Evolutionary conservation across 1,140 invertebrate genomes (phyloP), one percentile per base, ranked within the genome.

Genomic region (Spodoptera frugiperda): DNA sequence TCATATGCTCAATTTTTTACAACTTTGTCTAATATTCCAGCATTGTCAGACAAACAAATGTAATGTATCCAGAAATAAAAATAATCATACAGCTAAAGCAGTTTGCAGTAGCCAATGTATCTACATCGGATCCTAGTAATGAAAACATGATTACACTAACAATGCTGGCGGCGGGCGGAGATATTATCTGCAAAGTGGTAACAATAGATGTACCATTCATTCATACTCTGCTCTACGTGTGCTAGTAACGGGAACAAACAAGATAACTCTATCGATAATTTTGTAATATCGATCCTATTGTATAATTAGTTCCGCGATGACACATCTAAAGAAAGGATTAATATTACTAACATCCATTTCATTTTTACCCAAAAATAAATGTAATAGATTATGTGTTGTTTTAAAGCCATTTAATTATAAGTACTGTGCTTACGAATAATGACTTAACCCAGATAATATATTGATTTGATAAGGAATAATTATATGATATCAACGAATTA

Each of bases 101-200:
- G 33, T 51, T 68, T n/a, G 21, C 33, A 63, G 59, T 68, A 53
- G 49, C 21, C 25, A 49, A 68, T 68, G 65, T 53, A 10, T 30
- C 65, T 53, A 51, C 46, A 53, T 68, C 65, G 65, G 65, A 53
- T 15, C 65, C 48, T 51, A 68, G 65, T 68, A 68, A 68, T 68
- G 48, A 73, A 61, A 73, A 73, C 71, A 48, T 73, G 54, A 61
- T 73, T 49, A 61, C 55, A 61, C 55, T 49, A 57, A 73, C 71
- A 73, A 73, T 61, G 39, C 54, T 39, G 14, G 21, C 19, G 59
- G 15, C 54, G 14, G 46, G 51, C 55, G 19, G 33, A 73, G 71
- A 73, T 73, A 61, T 49, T 59, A 73, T 73, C 71, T 73, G 63
- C 63, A 67, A 73, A 73, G 44, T 12, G 44, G 39, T 49, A 73